A percentile compares a stretch with the other conserved stretches of the same genome.
Conservation (phyloP, 1,140 invertebrate species). For the Aricia agestis region DNA sequence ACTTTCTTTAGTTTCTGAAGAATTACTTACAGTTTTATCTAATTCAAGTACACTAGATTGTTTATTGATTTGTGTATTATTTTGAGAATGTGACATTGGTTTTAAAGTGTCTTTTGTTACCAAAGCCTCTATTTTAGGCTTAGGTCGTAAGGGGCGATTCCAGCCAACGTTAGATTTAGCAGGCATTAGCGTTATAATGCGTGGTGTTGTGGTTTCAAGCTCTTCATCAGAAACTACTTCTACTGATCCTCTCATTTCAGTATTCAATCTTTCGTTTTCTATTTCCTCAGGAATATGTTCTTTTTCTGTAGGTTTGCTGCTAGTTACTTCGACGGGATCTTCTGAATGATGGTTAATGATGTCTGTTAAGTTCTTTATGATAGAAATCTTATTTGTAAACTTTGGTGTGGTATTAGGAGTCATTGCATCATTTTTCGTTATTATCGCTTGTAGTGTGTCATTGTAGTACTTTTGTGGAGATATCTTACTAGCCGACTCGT, state of each 20-base stretch:
- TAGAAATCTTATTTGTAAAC: slow-evolving; percentile 61
- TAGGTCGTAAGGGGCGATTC: slow-evolving; percentile 74
- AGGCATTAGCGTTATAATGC: slow-evolving; percentile 78
- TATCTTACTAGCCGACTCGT: slow-evolving; percentile 54
- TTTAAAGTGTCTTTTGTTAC: slow-evolving; percentile 43
- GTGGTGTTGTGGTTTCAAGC: slow-evolving; percentile 57
- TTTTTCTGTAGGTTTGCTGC: slow-evolving; percentile 4
- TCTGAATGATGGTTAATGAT: slow-evolving; percentile 62
- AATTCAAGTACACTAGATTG: slow-evolving; percentile 6
- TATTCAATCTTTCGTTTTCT: slow-evolving; percentile 12
- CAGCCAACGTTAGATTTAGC: slow-evolving; percentile 79
- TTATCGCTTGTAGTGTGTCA: slow-evolving; percentile 73
- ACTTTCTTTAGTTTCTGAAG: neutral
- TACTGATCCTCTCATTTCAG: slow-evolving; percentile 56
- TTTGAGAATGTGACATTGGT: slow-evolving; percentile 20
- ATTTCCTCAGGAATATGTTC: neutral
- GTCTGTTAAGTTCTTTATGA: slow-evolving; percentile 63
- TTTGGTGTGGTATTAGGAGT: slow-evolving; percentile 70
- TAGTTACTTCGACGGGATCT: slow-evolving; percentile 36
- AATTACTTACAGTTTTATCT: slow-evolving; percentile 18
- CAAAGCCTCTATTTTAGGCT: slow-evolving; percentile 63
- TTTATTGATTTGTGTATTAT: neutral
- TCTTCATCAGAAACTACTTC: slow-evolving; percentile 64
- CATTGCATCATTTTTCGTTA: slow-evolving; percentile 68
- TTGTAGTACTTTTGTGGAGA: slow-evolving; percentile 70